Base-by-base conservation (phyloP, 23 tunicate species). In the Corella eumyota region DNA sequence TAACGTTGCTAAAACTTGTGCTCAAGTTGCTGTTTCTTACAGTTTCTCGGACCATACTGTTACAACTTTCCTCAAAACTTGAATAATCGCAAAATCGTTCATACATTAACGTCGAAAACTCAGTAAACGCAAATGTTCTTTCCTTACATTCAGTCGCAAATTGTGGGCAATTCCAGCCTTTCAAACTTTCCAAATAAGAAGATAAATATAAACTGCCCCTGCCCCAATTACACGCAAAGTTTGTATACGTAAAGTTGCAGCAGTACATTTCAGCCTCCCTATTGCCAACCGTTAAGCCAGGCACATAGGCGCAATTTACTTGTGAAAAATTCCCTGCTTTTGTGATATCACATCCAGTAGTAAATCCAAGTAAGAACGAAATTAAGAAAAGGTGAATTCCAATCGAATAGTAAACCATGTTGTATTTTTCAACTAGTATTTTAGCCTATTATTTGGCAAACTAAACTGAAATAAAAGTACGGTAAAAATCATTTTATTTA, bases 51-150 rank as follows among this genome's bases (percentile, higher is more conserved):
- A 51, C 57, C 6, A 27, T 7, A 11, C n/a, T 26, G 9, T 19
- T 5, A 25, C 63, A 58, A 7, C 20, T 31, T 4, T 24, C 25
- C n/a, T 26, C 6, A 51, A 51, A 51, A 27, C 23, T 27, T n/a
- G 22, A n/a, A 19, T 7, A 13, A 3, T 66, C 31, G 59, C 71
- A 66, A 24, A 23, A 45, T 15, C 54, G 71, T 23, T 66, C 17
- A 26, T 66, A 66, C 9, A 66, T 59, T 17, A 66, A 38, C 1
- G 27, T n/a, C 3, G 71, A 26, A 26, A 66, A 66, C 3, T 66
- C 59, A 21, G 37, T 66, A 32, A 29, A 66, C 28, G 58, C 59
- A 50, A 38, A 66, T 28, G 17, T 11, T 29, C 35, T 45, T 25
- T 31, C 30, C 24, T 23, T 25, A 27, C 71, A 66, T 27, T 66